Evolutionary conservation across 2,888 invertebrate genomes (phyloP).

Genomic region (Ophioninae sp.): DNA sequence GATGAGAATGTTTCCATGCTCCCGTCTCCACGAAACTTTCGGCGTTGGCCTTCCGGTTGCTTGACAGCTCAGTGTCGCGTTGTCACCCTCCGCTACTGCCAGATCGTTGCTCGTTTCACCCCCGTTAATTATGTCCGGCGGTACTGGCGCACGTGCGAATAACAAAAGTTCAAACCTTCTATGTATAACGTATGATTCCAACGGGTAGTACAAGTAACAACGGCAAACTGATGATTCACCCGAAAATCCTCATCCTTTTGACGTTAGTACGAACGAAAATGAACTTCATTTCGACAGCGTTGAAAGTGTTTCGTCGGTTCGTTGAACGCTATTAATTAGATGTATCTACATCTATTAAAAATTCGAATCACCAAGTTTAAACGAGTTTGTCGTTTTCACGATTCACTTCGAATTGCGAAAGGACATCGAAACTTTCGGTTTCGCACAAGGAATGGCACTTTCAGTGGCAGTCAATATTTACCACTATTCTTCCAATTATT

Average conservation of each 20-base stretch:
- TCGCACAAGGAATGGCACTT: not conserved
- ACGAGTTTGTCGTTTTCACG: not conserved
- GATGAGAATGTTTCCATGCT: slow-evolving; percentile 84
- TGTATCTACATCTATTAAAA: not conserved
- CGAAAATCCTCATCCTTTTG: not conserved
- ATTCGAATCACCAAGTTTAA: not conserved
- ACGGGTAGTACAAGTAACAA: not conserved
- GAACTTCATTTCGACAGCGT: not conserved
- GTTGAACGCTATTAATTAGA: not conserved
- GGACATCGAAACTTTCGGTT: not conserved
- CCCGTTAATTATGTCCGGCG: slow-evolving; percentile 84
- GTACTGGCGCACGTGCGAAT: slow-evolving; percentile 80
- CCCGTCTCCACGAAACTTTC: slow-evolving; percentile 84
- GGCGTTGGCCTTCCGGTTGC: slow-evolving; percentile 84
- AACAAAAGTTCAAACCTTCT: slow-evolving; percentile 29
- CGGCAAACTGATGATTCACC: not conserved
- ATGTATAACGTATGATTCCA: not conserved
- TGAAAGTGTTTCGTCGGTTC: not conserved
- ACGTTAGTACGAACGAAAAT: not conserved
- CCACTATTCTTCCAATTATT: not conserved
- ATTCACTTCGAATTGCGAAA: not conserved
- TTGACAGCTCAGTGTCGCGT: slow-evolving; percentile 84
- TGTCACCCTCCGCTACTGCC: slow-evolving; percentile 84
- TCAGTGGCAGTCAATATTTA: not conserved
- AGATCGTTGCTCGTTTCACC: slow-evolving; percentile 84